phyloP scores from a whole-genome alignment of 2,888 invertebrate species.

The Agonum fuliginosum region DNA sequence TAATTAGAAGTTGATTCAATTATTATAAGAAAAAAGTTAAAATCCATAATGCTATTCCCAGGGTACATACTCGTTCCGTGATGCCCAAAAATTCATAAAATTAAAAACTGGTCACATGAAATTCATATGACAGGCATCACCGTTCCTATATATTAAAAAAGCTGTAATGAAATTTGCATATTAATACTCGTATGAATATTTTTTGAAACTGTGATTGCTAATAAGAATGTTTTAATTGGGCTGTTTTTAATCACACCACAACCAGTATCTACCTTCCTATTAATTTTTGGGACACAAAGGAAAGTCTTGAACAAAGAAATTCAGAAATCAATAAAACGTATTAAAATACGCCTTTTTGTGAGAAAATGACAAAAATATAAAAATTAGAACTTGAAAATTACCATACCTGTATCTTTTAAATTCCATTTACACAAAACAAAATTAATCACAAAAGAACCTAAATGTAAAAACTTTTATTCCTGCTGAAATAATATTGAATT shows the following conservation, averaged over 20 bases:
- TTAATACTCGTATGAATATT: no score
- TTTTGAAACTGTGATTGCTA: no score
- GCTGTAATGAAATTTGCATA: no score
- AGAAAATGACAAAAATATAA: background rate
- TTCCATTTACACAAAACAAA: background rate
- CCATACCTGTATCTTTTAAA: background rate
- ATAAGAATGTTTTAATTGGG: no score
- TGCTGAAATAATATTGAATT: background rate
- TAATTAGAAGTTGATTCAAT: conserved; percentile 45
- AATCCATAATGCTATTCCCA: no score
- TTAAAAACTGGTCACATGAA: no score
- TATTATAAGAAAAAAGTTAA: background rate
- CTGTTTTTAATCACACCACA: no score
- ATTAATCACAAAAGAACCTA: background rate
- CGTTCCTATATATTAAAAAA: no score
- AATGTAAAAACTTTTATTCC: conserved; percentile 1
- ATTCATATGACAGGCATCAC: no score
- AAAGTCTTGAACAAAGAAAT: background rate
- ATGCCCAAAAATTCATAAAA: no score
- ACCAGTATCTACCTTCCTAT: no score
- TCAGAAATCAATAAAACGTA: background rate
- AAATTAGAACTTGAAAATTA: background rate
- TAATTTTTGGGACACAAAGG: background rate
- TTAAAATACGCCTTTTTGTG: background rate
- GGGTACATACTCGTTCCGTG: no score